phyloP scores from a whole-genome alignment of 2,797 vertebrate species.

The Sylvilagus floridanus region DNA sequence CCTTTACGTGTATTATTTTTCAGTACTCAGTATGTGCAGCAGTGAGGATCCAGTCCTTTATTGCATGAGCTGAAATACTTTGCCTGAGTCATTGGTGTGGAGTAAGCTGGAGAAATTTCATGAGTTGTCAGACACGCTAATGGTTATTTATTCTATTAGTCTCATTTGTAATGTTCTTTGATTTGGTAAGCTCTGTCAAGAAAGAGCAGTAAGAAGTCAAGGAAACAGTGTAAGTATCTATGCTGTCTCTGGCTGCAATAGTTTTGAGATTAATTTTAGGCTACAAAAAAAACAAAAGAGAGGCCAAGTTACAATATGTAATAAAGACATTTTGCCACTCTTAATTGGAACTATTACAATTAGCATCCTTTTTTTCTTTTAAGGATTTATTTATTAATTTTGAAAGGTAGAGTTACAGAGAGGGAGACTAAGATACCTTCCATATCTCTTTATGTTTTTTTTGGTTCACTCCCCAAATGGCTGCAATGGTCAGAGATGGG shows the following conservation, averaged over 20 bases:
- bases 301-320: conserved; percentile 75
- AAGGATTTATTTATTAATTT: too few relatives aligned
- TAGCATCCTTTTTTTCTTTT: too few relatives aligned
- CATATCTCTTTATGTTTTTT: too few relatives aligned
- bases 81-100: conserved; percentile 47
- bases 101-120: conserved; percentile 28
- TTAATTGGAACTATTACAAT: conserved; percentile 74
- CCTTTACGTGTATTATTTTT: conserved; percentile 12
- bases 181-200: conserved; percentile 14
- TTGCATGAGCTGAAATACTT: conserved; percentile 58
- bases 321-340: conserved; percentile 68
- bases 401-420: too few relatives aligned
- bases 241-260: conserved; percentile 74
- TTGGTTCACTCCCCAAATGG: too few relatives aligned
- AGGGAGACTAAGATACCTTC: too few relatives aligned
- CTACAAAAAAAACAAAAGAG: conserved; percentile 7
- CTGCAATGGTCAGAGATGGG: too few relatives aligned
- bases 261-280: conserved; percentile 80
- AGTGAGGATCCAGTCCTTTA: not conserved
- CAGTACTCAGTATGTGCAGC: not conserved
- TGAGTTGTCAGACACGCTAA: conserved; percentile 54
- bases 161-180: conserved; percentile 45
- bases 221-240: conserved; percentile 79
- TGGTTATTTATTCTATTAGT: conserved; percentile 73
- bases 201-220: conserved; percentile 18